Evolutionary conservation across 2,113 vertebrate species (phyloP), one percentile per base, ranked within the genome.

Genomic region (Guaruba guarouba): DNA sequence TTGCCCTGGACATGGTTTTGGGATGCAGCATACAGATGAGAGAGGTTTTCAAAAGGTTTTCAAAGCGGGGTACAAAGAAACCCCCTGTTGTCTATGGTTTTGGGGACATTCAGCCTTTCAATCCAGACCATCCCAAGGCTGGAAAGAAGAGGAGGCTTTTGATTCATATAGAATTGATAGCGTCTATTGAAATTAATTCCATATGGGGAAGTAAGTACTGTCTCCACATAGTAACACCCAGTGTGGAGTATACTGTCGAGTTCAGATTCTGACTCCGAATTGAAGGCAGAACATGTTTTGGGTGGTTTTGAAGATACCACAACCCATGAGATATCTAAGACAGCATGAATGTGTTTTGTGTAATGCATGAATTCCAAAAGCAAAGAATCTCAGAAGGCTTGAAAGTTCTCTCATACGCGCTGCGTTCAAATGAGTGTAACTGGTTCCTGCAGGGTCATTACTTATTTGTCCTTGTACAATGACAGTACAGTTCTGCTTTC

Each of bases 171-270:
- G 86, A 90, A 88, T 33, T 83, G 71, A 95, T 75, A 92, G 59
- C 3, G 1, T 57, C 73, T 88, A 90, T 57, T 75, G 61, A 93
- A 96, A 95, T 93, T 22, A 88, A 62, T 81, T 71, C 92, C 90
- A 84, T 68, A 79, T 96, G 80, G 46, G 31, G 33, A 82, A 78
- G 39, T 22, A 88, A 92, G 43, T 51, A 37, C 48, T 75, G 41
- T 75, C 51, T 94, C 46, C 7, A 1, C 46, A 80, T 2, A 82
- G 52, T 62, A 84, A 93, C 77, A 88, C 17, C 49, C 57, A 71
- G 39, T 3, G 6, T 39, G 79, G 61, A 78, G 61, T 39, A 55
- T 5, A 52, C 61, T 71, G 64, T 44, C 0, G 19, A 83, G 64
- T 61, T 88, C 71, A 82, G 78, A 29, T 71, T 90, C 67, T 24